Conservation (phyloP, 2,888 invertebrate genomes). For the Rhagium mordax region DNA sequence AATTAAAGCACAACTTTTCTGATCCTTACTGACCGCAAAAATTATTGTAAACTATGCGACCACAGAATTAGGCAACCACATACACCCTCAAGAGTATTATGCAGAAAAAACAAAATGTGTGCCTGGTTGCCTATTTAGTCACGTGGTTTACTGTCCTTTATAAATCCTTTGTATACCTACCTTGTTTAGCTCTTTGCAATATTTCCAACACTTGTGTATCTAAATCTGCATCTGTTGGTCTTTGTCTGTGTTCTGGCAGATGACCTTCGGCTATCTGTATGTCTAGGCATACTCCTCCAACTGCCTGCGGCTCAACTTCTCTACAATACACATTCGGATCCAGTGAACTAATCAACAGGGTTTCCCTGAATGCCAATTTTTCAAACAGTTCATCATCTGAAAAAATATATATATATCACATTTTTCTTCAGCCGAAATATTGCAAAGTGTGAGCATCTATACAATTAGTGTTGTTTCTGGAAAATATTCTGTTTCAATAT, state of each 20-base stretch:
- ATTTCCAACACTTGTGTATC: slow-evolving; percentile 47
- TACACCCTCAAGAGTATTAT: too few species aligned
- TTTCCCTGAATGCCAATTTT: slow-evolving; percentile 73
- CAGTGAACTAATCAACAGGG: slow-evolving; percentile 72
- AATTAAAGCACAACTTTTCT: not conserved
- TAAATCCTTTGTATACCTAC: too few species aligned
- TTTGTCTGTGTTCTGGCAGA: slow-evolving; percentile 49
- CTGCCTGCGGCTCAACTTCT: slow-evolving; percentile 53
- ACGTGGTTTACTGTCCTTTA: too few species aligned
- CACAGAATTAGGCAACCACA: too few species aligned
- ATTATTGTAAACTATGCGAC: too few species aligned
- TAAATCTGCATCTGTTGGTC: slow-evolving; percentile 35
- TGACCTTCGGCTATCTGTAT: slow-evolving; percentile 67
- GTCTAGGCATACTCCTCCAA: slow-evolving; percentile 69
- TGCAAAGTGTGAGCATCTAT: too few species aligned
- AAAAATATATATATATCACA: slow-evolving; percentile 34
- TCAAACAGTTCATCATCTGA: slow-evolving; percentile 71
- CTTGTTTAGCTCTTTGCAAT: slow-evolving; percentile 49
- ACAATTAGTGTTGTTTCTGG: too few species aligned
- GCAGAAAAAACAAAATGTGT: too few species aligned
- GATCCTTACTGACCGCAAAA: not conserved
- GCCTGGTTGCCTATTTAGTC: too few species aligned
- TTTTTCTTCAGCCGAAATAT: not conserved
- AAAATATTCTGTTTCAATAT: too few species aligned
- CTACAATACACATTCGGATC: slow-evolving; percentile 63